phyloP scores from a whole-genome alignment of 1,140 invertebrate genomes.

The Drosophila kohkoa region DNA sequence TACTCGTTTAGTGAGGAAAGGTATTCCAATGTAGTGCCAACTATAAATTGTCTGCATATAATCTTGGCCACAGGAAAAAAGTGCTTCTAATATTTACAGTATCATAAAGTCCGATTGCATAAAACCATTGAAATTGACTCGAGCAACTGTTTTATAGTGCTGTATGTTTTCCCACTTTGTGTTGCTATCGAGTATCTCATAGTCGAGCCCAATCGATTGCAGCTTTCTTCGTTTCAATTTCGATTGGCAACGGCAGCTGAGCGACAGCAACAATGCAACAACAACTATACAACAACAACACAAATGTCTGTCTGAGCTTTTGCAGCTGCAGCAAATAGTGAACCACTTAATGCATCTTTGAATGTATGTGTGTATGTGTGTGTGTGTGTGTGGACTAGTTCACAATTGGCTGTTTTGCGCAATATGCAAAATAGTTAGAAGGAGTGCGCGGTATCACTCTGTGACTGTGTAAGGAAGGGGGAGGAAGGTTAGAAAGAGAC shows the following conservation, averaged over 20 bases:
- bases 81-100: too few species aligned
- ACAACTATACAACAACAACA: neutral
- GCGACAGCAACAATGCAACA: neutral
- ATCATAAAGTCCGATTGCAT: too few species aligned
- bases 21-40: too few species aligned
- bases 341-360: conserved; percentile 3
- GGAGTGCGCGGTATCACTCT: too few species aligned
- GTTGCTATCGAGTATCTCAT: too few species aligned
- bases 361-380: neutral
- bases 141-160: too few species aligned
- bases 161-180: too few species aligned
- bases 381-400: conserved; percentile 32
- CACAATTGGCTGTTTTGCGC: conserved; percentile 44
- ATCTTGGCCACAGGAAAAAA: too few species aligned
- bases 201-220: too few species aligned
- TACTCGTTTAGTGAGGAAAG: too few species aligned
- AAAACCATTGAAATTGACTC: too few species aligned
- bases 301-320: conserved; percentile 11
- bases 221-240: conserved; percentile 24
- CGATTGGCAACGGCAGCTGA: conserved; percentile 42
- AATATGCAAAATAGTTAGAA: conserved; percentile 35
- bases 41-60: too few species aligned
- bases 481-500: neutral
- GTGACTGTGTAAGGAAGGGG: neutral
- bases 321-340: conserved; percentile 27